These are phyloP conservation scores for Ormyrus rosae DNA, from an alignment of 2,888 invertebrate species.

Conservation along the genomic window DNA sequence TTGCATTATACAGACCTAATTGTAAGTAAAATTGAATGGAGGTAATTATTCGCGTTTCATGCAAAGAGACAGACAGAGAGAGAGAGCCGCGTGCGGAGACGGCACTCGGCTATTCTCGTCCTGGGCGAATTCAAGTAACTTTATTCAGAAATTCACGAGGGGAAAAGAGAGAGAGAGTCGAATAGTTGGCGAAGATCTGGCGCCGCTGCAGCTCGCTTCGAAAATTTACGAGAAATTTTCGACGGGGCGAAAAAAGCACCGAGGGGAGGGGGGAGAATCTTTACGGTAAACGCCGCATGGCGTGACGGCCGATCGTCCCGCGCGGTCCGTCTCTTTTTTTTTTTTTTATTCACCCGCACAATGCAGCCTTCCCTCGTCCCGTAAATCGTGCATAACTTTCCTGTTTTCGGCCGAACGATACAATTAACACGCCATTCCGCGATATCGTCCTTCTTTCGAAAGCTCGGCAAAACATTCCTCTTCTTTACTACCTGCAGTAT, in stretches of 20 bases:
- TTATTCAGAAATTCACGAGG: conserved; percentile 23
- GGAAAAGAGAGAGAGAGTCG: neutral
- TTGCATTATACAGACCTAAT: no score
- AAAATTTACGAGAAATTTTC: conserved; percentile 21
- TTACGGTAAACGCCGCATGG: conserved; percentile 37
- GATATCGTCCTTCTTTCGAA: no score
- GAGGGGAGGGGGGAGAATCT: neutral
- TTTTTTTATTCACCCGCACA: no score
- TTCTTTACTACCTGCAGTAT: no score
- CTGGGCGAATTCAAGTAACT: neutral
- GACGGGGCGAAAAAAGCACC: neutral
- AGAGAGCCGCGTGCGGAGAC: no score
- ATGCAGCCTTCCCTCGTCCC: neutral
- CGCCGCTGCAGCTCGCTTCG: neutral
- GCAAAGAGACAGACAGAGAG: no score
- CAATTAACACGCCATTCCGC: no score
- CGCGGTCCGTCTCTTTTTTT: neutral
- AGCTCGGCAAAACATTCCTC: neutral
- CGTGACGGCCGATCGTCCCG: conserved; percentile 38
- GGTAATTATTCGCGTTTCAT: no score
- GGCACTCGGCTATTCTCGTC: neutral
- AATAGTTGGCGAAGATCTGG: conserved; percentile 25
- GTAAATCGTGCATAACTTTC: conserved; percentile 31
- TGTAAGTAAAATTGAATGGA: no score
- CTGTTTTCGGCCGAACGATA: neutral